Evolutionary conservation across 2,113 vertebrate genomes (phyloP).

Genomic region (Vidua macroura): DNA sequence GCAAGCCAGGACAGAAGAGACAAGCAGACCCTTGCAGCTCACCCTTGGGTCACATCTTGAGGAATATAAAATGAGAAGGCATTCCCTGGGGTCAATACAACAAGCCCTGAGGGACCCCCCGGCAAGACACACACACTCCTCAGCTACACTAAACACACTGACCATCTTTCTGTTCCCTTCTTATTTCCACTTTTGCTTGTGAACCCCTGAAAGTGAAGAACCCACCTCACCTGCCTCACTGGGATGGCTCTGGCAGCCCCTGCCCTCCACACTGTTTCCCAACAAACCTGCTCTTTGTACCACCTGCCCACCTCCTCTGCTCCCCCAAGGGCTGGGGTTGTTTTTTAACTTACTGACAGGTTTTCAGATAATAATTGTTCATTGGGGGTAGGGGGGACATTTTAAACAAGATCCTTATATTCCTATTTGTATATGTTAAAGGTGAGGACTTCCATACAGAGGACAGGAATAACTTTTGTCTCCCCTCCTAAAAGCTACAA

Average conservation of each 20-base stretch:
- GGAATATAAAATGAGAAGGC: background rate
- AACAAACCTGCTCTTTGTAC: background rate
- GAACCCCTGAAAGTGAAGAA: background rate
- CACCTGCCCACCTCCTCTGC: accelerated
- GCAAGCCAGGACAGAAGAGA: background rate
- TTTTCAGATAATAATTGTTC: background rate
- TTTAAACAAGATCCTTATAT: background rate
- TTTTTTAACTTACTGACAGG: background rate
- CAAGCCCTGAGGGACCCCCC: background rate
- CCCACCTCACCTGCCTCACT: background rate
- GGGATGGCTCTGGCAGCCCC: background rate
- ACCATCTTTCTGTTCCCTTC: background rate
- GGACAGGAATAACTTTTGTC: background rate
- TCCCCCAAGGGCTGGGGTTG: background rate
- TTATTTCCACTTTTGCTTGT: background rate
- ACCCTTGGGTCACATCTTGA: background rate
- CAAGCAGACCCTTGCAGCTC: background rate
- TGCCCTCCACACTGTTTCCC: background rate
- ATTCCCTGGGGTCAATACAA: background rate
- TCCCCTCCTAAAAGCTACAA: background rate
- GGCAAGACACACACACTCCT: background rate
- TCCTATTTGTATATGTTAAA: background rate
- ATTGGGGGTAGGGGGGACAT: background rate
- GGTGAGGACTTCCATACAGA: background rate
- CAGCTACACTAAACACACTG: background rate